phyloP scores from a whole-genome alignment of 2,797 vertebrate genomes.

The Pogonophryne albipinna region DNA sequence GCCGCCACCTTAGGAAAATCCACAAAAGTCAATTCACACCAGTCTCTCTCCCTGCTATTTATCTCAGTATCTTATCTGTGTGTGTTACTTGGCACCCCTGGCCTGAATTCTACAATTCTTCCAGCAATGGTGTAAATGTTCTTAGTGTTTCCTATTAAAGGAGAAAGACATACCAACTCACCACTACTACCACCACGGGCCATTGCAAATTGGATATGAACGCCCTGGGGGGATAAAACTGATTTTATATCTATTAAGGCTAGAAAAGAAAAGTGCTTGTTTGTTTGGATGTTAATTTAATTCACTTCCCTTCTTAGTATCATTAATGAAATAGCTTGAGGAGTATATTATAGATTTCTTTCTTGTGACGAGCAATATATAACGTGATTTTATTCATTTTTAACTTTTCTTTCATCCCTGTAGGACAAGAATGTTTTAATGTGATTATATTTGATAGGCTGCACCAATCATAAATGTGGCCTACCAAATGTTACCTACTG shows the following conservation, averaged over 20 bases:
- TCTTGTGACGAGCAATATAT: conserved; percentile 15
- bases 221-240: conserved; percentile 30
- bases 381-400: conserved; percentile 5
- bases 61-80: conserved; percentile 39
- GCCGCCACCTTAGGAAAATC: conserved; percentile 63
- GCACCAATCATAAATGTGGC: not conserved
- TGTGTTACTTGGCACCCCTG: conserved; percentile 58
- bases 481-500: not conserved
- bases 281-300: conserved; percentile 55
- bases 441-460: conserved; percentile 3
- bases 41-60: conserved; percentile 44
- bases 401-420: conserved; percentile 10
- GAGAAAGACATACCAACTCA: conserved; percentile 21
- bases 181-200: conserved; percentile 17
- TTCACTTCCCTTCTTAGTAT: conserved; percentile 41
- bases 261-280: conserved; percentile 28
- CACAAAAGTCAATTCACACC: conserved; percentile 73
- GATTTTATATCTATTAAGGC: conserved; percentile 18
- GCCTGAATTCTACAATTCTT: conserved; percentile 38
- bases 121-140: conserved; percentile 37
- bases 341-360: conserved; percentile 27
- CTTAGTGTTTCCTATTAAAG: conserved; percentile 17
- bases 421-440: conserved; percentile 17
- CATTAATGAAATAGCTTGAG: conserved; percentile 38
- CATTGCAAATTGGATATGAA: conserved; percentile 37